Evolutionary conservation across 2,797 vertebrate genomes (phyloP).

Genomic region (Myotis vivesi): DNA sequence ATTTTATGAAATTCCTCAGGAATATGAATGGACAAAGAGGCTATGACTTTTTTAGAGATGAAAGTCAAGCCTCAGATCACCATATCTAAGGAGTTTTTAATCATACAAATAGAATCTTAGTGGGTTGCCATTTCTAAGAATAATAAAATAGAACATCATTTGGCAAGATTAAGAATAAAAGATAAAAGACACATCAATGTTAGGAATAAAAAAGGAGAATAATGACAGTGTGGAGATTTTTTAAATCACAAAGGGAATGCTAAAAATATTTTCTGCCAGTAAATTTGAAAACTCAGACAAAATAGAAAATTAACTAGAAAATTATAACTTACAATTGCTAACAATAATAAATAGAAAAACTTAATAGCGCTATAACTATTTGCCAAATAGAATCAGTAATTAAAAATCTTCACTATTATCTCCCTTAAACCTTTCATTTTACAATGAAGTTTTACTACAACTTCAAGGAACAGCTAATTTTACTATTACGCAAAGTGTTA

Average conservation of each 20-base stretch:
- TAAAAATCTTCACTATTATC: neutral
- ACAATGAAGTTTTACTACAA: neutral
- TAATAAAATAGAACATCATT: neutral
- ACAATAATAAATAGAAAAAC: neutral
- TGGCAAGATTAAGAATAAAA: neutral
- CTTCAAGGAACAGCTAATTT: neutral
- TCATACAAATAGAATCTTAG: neutral
- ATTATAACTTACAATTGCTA: neutral
- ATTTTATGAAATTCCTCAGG: neutral
- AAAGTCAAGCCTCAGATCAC: neutral
- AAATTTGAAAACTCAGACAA: constrained; percentile 27
- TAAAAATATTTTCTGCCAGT: neutral
- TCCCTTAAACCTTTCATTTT: neutral
- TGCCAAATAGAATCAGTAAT: neutral
- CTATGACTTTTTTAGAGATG: neutral
- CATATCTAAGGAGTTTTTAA: neutral
- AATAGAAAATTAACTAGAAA: constrained; percentile 29
- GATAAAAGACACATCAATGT: neutral
- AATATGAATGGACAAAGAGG: neutral
- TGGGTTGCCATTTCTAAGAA: neutral
- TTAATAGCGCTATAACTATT: neutral
- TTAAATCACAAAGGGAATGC: neutral
- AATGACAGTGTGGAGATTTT: neutral
- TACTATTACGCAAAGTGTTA: neutral
- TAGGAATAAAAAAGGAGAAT: neutral